phyloP scores from a whole-genome alignment of 2,797 vertebrate genomes.

The Acrossocheilus fasciatus region DNA sequence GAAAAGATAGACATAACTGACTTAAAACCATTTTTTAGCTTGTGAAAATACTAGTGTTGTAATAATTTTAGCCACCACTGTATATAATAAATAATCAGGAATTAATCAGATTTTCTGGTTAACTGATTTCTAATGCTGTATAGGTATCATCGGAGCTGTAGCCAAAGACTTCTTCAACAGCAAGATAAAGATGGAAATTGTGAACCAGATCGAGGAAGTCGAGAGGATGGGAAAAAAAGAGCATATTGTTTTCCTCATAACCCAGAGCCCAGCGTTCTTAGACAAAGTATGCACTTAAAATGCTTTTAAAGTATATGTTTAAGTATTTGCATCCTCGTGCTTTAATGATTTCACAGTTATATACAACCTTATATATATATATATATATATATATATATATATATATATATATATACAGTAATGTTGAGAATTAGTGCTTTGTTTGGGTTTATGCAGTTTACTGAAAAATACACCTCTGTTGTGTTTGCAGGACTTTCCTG shows the following conservation, averaged over 20 bases:
- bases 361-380: not conserved
- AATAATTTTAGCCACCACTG: no score
- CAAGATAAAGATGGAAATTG: conserved; percentile 83
- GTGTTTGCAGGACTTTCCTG: not conserved
- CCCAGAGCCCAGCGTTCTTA: conserved; percentile 69
- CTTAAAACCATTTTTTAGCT: no score
- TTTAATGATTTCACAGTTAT: not conserved
- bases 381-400: not conserved
- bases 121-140: not conserved
- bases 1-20: no score
- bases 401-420: not conserved
- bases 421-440: not conserved
- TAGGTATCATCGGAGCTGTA: conserved; percentile 81
- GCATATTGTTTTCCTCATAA: conserved; percentile 80
- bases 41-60: no score
- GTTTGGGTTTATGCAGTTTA: conserved; percentile 20
- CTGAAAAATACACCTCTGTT: conserved; percentile 56
- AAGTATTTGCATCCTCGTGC: not conserved
- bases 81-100: not conserved
- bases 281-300: conserved; percentile 65
- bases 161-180: conserved; percentile 83
- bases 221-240: conserved; percentile 81
- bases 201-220: conserved; percentile 78
- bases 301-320: conserved; percentile 19
- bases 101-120: not conserved